phyloP scores from a whole-genome alignment of 1,140 invertebrate species.

The Harlomillsia oculata region DNA sequence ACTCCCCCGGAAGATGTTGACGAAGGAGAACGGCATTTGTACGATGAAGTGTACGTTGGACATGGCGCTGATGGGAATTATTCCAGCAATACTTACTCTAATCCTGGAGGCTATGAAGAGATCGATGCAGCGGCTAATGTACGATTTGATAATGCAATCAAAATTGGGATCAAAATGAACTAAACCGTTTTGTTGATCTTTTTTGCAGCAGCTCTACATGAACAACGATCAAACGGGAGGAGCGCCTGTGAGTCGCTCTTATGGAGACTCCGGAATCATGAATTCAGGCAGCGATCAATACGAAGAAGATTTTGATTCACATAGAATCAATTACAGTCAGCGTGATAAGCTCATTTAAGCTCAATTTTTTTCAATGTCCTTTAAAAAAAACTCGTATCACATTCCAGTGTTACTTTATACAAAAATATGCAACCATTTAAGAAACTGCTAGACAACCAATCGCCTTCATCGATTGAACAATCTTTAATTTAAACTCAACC shows the following conservation, averaged over 20 bases:
- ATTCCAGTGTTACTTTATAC: no score
- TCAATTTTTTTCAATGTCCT: no score
- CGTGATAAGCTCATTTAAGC: constrained; percentile 21
- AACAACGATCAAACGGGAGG: background rate
- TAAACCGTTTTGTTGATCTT: background rate
- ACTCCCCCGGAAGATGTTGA: constrained; percentile 3
- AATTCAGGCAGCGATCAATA: constrained; percentile 5
- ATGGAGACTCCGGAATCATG: constrained; percentile 28
- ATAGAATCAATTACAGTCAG: constrained; percentile 26
- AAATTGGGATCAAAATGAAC: background rate
- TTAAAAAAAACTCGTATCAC: no score
- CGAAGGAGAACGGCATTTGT: constrained; percentile 15
- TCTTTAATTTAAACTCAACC: no score
- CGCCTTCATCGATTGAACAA: no score
- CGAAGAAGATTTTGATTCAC: constrained; percentile 20
- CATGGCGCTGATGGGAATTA: background rate
- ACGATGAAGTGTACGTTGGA: constrained; percentile 23
- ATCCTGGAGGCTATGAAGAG: constrained; percentile 28
- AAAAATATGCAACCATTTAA: no score
- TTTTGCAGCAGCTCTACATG: background rate
- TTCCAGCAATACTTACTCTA: constrained; percentile 11
- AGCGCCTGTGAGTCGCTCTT: constrained; percentile 4
- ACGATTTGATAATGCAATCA: background rate
- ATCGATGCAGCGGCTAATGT: constrained; percentile 8
- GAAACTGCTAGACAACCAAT: no score